Conservation (phyloP, 1,140 invertebrate genomes). For the Drosophila equinoxialis region DNA sequence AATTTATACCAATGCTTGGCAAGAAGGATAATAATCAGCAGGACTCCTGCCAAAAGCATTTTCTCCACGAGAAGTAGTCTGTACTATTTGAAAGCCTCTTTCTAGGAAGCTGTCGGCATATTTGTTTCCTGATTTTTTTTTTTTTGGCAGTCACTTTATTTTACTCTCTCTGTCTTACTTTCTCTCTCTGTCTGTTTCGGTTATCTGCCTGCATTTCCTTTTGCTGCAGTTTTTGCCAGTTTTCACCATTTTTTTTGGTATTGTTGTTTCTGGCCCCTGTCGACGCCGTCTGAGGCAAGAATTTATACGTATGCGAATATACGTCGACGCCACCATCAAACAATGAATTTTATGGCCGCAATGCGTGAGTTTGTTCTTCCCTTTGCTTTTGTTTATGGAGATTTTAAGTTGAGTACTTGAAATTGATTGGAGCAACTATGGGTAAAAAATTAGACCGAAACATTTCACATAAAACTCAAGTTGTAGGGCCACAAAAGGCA, state of each 20-base stretch:
- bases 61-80: constrained; percentile 6
- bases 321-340: constrained; percentile 46
- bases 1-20: constrained; percentile 21
- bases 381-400: constrained; percentile 62
- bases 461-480: constrained; percentile 61
- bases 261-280: constrained; percentile 25
- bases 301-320: constrained; percentile 59
- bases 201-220: constrained; percentile 55
- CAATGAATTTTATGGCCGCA: constrained; percentile 64
- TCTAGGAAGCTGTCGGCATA: constrained; percentile 4
- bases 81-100: not conserved
- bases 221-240: constrained; percentile 40
- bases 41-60: constrained; percentile 14
- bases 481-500: constrained; percentile 50
- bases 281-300: constrained; percentile 30
- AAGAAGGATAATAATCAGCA: constrained; percentile 17
- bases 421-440: constrained; percentile 78
- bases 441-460: constrained; percentile 73
- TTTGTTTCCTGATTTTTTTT: constrained; percentile 7
- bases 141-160: constrained; percentile 38
- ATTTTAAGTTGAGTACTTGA: constrained; percentile 69
- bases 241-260: constrained; percentile 26
- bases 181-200: constrained; percentile 36
- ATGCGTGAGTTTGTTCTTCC: constrained; percentile 41
- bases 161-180: constrained; percentile 20